Base-by-base conservation (phyloP, 2,113 vertebrate species). In the Bubo scandiacus region DNA sequence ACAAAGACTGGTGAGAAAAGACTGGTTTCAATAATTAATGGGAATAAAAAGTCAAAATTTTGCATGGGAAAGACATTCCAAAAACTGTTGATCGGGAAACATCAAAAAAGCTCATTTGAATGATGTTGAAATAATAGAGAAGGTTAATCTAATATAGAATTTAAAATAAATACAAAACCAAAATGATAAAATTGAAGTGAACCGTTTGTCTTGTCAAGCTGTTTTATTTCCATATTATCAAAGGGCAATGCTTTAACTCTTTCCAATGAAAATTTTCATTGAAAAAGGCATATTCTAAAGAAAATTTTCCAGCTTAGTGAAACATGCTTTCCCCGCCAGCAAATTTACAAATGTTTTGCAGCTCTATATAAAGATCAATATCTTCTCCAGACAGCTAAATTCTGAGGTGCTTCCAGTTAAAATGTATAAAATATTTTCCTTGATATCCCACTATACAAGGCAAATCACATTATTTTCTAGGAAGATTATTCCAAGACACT, bases 101-200 rank as follows among this genome's bases (percentile, higher is more conserved):
- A 86, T 84, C 92, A 95, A 83, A 94, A 88, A 42, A 18, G 6
- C 32, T 88, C 42, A 20, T 90, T 66, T 95, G 67, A 88, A 45
- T 34, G 30, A 92, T 81, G 75, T 47, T 0, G 25, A 88, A 95
- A 94, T 88, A 94, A 84, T 87, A 72, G 1, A 70, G 63, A 81
- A 86, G 72, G 86, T 89, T 95, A 61, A 88, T 92, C 62, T 86
- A 93, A 92, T 83, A 80, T 73, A 63, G 88, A 55, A 83, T 86
- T 94, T 93, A 67, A 96, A 96, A 96, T 79, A 94, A 87, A 96
- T 80, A 72, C 68, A 71, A 84, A 74, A 15, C 72, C 52, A 36
- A 86, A 87, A 84, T 84, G 66, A 71, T 26, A 80, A 94, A 92
- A 72, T 8, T 62, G 47, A 92, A 92, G 55, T 45, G 75, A 86